Evolutionary conservation across 2,113 vertebrate species (phyloP).

Genomic region (Macquaria ambigua): DNA sequence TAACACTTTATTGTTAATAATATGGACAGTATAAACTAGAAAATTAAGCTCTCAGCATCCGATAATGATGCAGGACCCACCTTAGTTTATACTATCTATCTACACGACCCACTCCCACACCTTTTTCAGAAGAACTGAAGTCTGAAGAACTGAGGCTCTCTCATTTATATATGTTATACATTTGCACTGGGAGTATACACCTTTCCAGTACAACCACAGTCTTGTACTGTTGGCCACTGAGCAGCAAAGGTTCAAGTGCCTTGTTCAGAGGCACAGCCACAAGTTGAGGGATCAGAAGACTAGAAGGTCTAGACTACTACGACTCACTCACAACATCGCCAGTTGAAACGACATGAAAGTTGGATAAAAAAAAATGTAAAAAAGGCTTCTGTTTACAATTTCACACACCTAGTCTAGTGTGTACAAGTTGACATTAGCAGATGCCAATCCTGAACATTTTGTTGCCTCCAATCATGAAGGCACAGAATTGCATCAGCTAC

Average conservation of each 20-base stretch:
- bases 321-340: not conserved
- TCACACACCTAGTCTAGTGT: slow-evolving; percentile 15
- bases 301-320: not conserved
- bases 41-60: not conserved
- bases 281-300: not conserved
- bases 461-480: not conserved
- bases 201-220: not conserved
- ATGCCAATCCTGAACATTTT: not conserved
- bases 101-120: not conserved
- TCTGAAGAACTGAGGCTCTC: no score
- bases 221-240: not conserved
- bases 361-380: not conserved
- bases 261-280: not conserved
- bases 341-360: not conserved
- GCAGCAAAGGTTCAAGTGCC: not conserved
- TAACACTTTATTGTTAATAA: not conserved
- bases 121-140: not conserved
- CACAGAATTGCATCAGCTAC: slow-evolving; percentile 15
- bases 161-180: not conserved
- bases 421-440: slow-evolving; percentile 9
- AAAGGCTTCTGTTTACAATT: slow-evolving; percentile 9
- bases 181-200: not conserved
- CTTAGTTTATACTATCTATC: no score
- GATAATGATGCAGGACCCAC: no score
- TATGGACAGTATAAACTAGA: not conserved